phyloP scores from a whole-genome alignment of 2,888 invertebrate genomes.

The Drosophila picticornis region DNA sequence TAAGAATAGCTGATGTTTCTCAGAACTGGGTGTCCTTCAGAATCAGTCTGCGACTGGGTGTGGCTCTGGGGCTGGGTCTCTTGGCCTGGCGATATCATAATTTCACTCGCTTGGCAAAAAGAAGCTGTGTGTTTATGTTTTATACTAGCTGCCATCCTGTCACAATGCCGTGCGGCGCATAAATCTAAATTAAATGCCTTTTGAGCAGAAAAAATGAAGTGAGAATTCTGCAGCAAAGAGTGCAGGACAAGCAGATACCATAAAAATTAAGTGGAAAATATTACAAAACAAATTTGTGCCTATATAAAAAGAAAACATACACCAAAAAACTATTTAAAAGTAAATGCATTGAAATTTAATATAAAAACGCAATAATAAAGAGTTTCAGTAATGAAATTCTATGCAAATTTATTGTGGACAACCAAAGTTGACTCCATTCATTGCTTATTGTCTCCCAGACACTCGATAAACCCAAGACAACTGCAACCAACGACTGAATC shows the following conservation, averaged over 20 bases:
- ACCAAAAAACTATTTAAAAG: not conserved
- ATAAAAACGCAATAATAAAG: not conserved
- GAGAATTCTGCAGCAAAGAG: not conserved
- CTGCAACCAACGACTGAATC: not conserved
- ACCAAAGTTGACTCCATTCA: not conserved
- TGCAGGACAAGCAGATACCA: constrained; percentile 7
- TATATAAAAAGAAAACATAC: not conserved
- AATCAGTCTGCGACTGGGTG: not conserved
- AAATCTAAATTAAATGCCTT: constrained; percentile 83
- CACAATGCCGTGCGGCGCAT: constrained; percentile 73
- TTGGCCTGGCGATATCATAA: constrained; percentile 66
- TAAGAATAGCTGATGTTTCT: constrained; percentile 16
- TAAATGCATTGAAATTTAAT: not conserved
- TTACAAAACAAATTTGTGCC: not conserved
- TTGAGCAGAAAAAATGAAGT: constrained; percentile 51
- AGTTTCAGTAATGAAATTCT: not conserved
- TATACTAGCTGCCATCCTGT: constrained; percentile 59
- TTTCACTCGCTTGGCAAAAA: constrained; percentile 56
- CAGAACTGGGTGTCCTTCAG: constrained; percentile 9
- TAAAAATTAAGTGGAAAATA: not conserved
- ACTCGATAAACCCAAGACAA: not conserved
- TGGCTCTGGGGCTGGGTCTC: not conserved
- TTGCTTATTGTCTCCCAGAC: not conserved
- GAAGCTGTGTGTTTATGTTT: constrained; percentile 67
- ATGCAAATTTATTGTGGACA: not conserved